These are phyloP conservation scores for Arion vulgaris DNA, from an alignment of 1,140 invertebrate species.

Conservation along the genomic window DNA sequence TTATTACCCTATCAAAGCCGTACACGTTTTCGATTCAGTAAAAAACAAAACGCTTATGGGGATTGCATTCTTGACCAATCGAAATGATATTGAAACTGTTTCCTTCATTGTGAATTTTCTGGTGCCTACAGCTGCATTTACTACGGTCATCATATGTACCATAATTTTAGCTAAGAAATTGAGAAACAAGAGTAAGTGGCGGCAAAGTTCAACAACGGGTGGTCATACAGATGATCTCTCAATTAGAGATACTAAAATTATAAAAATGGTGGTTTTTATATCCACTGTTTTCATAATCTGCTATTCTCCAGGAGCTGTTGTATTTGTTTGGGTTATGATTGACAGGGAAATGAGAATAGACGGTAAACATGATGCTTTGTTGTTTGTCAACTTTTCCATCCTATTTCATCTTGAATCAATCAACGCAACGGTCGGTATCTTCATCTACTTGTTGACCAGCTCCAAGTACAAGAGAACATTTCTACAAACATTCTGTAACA, in stretches of 20 bases:
- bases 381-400: background rate
- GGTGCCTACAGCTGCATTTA: background rate
- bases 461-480: conserved; percentile 27
- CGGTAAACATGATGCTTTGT: background rate
- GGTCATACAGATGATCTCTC: background rate
- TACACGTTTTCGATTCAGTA: background rate
- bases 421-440: conserved; percentile 3
- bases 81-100: conserved; percentile 22
- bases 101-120: background rate
- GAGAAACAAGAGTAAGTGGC: background rate
- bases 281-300: conserved; percentile 21
- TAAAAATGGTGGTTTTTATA: conserved; percentile 25
- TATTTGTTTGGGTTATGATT: conserved; percentile 14
- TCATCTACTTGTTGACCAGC: conserved; percentile 8
- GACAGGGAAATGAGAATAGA: conserved; percentile 10
- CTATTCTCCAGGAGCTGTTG: conserved; percentile 11
- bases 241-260: background rate
- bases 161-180: conserved; percentile 2
- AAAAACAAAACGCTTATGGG: background rate
- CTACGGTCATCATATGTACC: background rate
- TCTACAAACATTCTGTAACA: background rate
- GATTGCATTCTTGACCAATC: background rate
- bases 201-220: background rate
- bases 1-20: background rate
- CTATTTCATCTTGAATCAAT: conserved; percentile 17